Base-by-base conservation (phyloP, 2,888 invertebrate genomes). In the Dolichomitus sp. region DNA sequence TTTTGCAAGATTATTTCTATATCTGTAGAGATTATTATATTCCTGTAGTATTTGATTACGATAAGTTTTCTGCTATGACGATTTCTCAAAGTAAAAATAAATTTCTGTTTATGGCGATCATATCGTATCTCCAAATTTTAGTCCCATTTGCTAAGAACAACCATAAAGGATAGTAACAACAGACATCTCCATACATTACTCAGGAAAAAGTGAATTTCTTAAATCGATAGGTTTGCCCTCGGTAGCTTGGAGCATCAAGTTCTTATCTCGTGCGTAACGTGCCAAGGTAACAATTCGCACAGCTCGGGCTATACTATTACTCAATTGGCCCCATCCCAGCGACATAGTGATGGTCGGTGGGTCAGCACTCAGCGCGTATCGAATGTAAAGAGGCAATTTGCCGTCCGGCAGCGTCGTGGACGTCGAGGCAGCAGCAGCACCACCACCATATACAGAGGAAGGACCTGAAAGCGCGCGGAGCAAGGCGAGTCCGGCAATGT, bases 331-430 rank as follows among this genome's bases (percentile, higher is more conserved):
- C 30, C 48, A 48, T 66, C 54, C 68, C 76, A 75, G 69, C 69
- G 75, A 61, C 61, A 79, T 17, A 59, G 69, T 79, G 57, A 57
- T 57, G 66, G 66, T 79, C 79, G 82, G 59, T 78, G 57, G 76
- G 76, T 83, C 76, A 83, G 80, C 83, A 76, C 76, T 76, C 82
- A 66, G 77, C 82, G 76, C 84, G 81, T 77, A 81, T 83, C 85
- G 83, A 85, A 85, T 81, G 85, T 85, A 81, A 83, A 85, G 85
- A 83, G 81, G 83, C 83, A 83, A 85, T 85, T 85, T 83, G 76
- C 78, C 81, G 54, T 72, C 72, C 48, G 72, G 57, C 19, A 48
- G 14, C 61, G 61, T 77, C 73, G 80, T 54, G 52, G 68, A 59
- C 59, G 63, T 33, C n/a, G 30, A 12, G 59, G 17, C 59, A 30